phyloP scores from a whole-genome alignment of 2,113 vertebrate species.

The Hypomesus transpacificus region DNA sequence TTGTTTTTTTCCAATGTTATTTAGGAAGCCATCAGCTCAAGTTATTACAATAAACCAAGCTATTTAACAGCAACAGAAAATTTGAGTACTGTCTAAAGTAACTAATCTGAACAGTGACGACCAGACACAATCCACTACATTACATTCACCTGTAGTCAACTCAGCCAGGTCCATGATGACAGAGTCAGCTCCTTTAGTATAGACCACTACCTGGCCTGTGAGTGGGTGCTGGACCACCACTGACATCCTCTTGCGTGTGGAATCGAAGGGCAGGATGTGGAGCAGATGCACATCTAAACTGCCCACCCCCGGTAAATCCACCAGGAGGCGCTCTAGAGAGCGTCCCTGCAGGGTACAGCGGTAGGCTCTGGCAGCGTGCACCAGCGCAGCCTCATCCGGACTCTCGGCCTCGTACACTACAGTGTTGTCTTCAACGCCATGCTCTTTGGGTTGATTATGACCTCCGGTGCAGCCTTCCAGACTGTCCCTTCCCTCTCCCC shows the following conservation, averaged over 20 bases:
- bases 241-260: conserved; percentile 89
- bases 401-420: conserved; percentile 92
- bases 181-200: conserved; percentile 93
- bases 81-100: too few species aligned
- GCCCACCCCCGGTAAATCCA: conserved; percentile 80
- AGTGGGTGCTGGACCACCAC: conserved; percentile 88
- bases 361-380: conserved; percentile 88
- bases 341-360: conserved; percentile 82
- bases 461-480: conserved; percentile 2
- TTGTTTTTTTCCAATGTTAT: too few species aligned
- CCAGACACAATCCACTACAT: conserved; percentile 57
- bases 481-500: neutral
- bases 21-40: too few species aligned
- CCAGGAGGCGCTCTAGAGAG: conserved; percentile 76
- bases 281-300: conserved; percentile 84
- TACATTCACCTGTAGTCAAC: conserved; percentile 48
- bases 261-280: conserved; percentile 84
- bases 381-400: conserved; percentile 90
- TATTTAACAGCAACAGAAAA: too few species aligned
- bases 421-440: conserved; percentile 43
- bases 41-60: too few species aligned
- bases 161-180: conserved; percentile 89
- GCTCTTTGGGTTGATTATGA: conserved; percentile 55
- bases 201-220: conserved; percentile 80
- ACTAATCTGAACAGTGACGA: neutral